Evolutionary conservation across 1,140 invertebrate genomes (phyloP).

Genomic region (Gyrodactylus salaris): DNA sequence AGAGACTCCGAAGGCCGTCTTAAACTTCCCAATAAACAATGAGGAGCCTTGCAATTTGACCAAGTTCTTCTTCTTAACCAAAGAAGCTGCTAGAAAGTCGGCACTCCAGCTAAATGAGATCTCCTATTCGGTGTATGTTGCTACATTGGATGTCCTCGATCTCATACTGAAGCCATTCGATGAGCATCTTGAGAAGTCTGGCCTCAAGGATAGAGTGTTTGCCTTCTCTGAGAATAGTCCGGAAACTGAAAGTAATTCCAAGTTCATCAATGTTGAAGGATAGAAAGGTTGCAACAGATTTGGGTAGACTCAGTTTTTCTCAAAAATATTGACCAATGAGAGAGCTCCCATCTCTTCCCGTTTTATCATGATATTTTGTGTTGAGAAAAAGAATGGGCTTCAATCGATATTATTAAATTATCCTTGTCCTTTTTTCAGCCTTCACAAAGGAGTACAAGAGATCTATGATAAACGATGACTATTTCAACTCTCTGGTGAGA

Average conservation of each 20-base stretch:
- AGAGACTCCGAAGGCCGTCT: not conserved
- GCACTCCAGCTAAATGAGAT: not conserved
- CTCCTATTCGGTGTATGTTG: not conserved
- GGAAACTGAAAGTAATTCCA: not conserved
- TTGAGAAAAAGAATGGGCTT: no score
- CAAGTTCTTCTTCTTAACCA: not conserved
- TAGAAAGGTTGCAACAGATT: no score
- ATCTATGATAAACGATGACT: not conserved
- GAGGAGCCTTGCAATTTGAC: not conserved
- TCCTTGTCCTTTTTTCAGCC: no score
- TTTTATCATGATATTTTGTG: no score
- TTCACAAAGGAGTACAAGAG: not conserved
- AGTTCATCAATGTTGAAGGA: not conserved
- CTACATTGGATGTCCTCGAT: not conserved
- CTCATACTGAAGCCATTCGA: not conserved
- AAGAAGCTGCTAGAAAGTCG: not conserved
- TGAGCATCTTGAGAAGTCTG: not conserved
- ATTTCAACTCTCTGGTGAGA: not conserved
- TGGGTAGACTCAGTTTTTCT: no score
- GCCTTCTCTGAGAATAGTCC: not conserved
- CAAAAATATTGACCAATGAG: no score
- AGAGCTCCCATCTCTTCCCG: no score
- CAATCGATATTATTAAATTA: no score
- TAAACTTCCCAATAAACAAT: not conserved
- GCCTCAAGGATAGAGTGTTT: not conserved